Conservation (phyloP, 2,888 invertebrate species). For the Noctua janthe region DNA sequence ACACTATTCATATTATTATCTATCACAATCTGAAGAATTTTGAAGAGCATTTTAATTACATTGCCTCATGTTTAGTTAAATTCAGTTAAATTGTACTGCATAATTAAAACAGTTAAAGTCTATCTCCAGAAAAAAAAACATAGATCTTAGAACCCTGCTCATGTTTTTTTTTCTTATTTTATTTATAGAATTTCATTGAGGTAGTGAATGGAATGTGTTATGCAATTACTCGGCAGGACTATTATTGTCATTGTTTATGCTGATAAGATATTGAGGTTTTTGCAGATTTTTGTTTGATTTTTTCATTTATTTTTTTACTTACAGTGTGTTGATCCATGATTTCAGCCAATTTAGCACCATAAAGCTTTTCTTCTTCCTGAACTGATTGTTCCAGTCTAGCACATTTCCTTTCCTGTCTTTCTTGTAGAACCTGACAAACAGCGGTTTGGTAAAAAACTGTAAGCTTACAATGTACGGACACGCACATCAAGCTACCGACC, state of each 20-base stretch:
- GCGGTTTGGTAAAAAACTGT: no score
- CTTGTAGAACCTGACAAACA: conserved; percentile 92
- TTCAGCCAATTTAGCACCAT: conserved; percentile 94
- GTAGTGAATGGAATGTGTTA: background rate
- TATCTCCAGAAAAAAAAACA: no score
- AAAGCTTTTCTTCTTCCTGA: conserved; percentile 96
- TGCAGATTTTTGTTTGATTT: background rate
- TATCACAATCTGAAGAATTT: background rate
- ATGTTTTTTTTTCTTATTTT: no score
- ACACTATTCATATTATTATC: no score
- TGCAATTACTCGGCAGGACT: background rate
- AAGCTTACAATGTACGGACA: no score
- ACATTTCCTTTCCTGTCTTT: conserved; percentile 96
- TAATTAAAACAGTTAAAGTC: background rate
- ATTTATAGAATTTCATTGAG: background rate
- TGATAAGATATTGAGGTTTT: background rate
- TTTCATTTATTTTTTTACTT: conserved; percentile 56
- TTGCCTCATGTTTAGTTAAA: background rate
- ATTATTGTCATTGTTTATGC: background rate
- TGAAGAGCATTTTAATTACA: background rate
- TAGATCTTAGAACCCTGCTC: no score
- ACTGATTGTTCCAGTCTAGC: conserved; percentile 95
- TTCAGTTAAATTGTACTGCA: background rate
- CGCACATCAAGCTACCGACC: no score
- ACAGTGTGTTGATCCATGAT: conserved; percentile 97